Conservation (phyloP, 2,797 vertebrate genomes). For the Oryzias sinensis region DNA sequence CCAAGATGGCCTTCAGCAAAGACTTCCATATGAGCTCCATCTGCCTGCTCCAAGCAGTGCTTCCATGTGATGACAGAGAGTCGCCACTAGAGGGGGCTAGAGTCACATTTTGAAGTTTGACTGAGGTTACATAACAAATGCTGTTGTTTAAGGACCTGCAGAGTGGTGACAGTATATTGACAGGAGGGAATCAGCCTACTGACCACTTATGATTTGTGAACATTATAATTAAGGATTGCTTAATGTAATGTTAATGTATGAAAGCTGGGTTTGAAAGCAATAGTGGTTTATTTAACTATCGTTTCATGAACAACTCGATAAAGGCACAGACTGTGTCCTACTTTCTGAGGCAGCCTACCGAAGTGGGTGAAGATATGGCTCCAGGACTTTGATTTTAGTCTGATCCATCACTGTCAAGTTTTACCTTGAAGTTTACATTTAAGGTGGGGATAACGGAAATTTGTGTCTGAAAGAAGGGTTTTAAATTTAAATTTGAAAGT, state of each 20-base stretch:
- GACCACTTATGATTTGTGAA: neutral
- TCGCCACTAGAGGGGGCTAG: slow-evolving; percentile 41
- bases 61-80: neutral
- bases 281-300: slow-evolving; percentile 7
- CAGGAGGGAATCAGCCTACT: neutral
- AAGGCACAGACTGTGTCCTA: slow-evolving; percentile 34
- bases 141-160: slow-evolving; percentile 26
- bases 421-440: slow-evolving; percentile 3
- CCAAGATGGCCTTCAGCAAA: slow-evolving; percentile 35
- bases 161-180: slow-evolving; percentile 52
- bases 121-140: slow-evolving; percentile 33
- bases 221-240: slow-evolving; percentile 2
- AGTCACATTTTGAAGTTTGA: neutral
- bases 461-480: no score
- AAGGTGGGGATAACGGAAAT: no score
- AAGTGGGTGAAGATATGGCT: slow-evolving; percentile 11
- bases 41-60: slow-evolving; percentile 4
- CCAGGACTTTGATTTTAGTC: slow-evolving; percentile 1
- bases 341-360: slow-evolving; percentile 28
- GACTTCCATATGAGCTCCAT: slow-evolving; percentile 20
- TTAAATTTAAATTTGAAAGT: no score
- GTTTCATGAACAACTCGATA: slow-evolving; percentile 15
- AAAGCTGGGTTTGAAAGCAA: slow-evolving; percentile 3
- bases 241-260: neutral
- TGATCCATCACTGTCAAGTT: slow-evolving; percentile 4